A percentile compares a stretch with the other conserved stretches of the same genome.
These are phyloP conservation scores for Drosophila burlai DNA, from an alignment of 1,140 invertebrate species.

Conservation along the genomic window DNA sequence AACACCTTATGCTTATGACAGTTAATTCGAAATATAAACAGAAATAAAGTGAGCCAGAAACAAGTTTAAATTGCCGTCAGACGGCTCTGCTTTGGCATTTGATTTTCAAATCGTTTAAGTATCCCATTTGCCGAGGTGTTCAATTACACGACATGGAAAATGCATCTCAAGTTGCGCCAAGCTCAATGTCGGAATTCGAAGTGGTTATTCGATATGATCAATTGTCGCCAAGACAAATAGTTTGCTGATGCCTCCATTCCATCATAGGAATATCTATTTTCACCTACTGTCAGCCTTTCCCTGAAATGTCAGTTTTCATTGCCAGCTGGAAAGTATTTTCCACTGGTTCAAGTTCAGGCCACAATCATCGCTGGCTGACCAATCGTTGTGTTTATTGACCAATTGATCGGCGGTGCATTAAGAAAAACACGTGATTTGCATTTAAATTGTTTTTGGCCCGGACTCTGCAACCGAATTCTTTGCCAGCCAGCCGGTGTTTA, in stretches of 20 bases:
- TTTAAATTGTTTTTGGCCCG: slow-evolving; percentile 52
- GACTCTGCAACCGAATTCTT: slow-evolving; percentile 43
- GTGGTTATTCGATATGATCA: slow-evolving; percentile 38
- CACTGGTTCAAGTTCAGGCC: slow-evolving; percentile 64
- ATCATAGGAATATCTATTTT: slow-evolving; percentile 31
- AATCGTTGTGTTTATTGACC: slow-evolving; percentile 24
- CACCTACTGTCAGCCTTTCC: slow-evolving; percentile 40
- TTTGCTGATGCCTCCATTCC: slow-evolving; percentile 11
- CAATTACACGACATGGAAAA: slow-evolving; percentile 71
- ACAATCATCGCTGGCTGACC: slow-evolving; percentile 16
- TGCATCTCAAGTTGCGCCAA: slow-evolving; percentile 51
- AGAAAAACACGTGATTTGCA: slow-evolving; percentile 72
- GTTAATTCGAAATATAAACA: slow-evolving; percentile 22
- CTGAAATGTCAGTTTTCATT: slow-evolving; percentile 66
- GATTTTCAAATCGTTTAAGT: slow-evolving; percentile 46
- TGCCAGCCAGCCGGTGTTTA: slow-evolving; percentile 34
- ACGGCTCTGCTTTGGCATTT: slow-evolving; percentile 31
- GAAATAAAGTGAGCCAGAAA: slow-evolving; percentile 13
- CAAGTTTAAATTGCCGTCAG: slow-evolving; percentile 35
- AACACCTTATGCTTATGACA: slow-evolving; percentile 56
- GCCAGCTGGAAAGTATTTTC: slow-evolving; percentile 25
- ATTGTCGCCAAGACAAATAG: slow-evolving; percentile 13
- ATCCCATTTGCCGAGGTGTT: slow-evolving; percentile 63
- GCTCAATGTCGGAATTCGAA: slow-evolving; percentile 45
- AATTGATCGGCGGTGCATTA: slow-evolving; percentile 51